Base-by-base conservation (phyloP, 2,113 vertebrate species). In the Polyodon spathula region DNA sequence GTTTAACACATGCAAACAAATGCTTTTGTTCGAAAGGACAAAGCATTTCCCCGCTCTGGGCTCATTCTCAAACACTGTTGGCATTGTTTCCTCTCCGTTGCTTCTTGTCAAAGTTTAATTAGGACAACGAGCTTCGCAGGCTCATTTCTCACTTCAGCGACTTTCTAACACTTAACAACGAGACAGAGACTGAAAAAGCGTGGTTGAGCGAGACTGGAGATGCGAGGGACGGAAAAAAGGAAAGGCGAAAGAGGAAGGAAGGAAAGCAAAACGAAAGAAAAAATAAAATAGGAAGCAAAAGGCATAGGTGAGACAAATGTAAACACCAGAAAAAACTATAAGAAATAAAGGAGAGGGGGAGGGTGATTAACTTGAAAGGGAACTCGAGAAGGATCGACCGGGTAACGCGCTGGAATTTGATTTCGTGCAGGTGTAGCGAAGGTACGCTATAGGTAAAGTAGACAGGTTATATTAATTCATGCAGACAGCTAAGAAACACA, bases 91-190 rank as follows among this genome's bases (percentile, higher is more conserved):
- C 91, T 85, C 90, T 85, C 85, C 71, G 69, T 84, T 84, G 85
- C 88, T 88, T 81, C 87, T 88, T 89, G 91, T 93, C 78, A 86
- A 85, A 86, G 89, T 93, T 94, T 94, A 96, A 96, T 97, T 86
- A 92, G 92, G 92, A 93, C 90, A 87, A 86, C 69, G 77, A 82
- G 86, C 74, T 90, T 91, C 78, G 79, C 84, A 78, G 88, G 81
- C 89, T 85, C 84, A 86, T 95, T 95, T 93, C 82, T 86, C 93
- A 94, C 92, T 94, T 85, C 88, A 94, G 79, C 89, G 89, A 82
- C 82, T 93, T 93, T 79, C 88, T 87, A 88, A 94, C 93, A 91
- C 94, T 89, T 90, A 76, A 73, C 92, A 93, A 93, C 80, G 86
- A 95, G 80, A 70, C 27, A 68, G 69, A 63, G 59, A 64, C 42